Conservation (phyloP, 2,888 invertebrate genomes). For the Epicampocera succincta region DNA sequence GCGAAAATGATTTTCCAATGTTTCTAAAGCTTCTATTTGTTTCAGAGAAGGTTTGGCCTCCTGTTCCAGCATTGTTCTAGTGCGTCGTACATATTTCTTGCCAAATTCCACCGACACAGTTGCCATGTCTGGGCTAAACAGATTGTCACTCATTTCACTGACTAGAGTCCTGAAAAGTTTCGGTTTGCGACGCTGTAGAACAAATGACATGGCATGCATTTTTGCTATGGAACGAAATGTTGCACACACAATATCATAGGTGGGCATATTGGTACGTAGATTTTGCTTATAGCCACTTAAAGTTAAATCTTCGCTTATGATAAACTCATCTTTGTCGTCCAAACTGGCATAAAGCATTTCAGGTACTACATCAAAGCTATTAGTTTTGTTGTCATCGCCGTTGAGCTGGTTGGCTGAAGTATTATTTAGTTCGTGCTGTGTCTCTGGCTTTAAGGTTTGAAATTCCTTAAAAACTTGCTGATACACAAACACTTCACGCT, state of each 20-base stretch:
- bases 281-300: slow-evolving; percentile 71
- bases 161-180: slow-evolving; percentile 71
- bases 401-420: no score
- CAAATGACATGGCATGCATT: slow-evolving; percentile 82
- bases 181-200: slow-evolving; percentile 77
- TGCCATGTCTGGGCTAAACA: slow-evolving; percentile 74
- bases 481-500: slow-evolving; percentile 77
- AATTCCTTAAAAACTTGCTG: slow-evolving; percentile 73
- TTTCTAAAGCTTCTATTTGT: slow-evolving; percentile 70
- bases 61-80: slow-evolving; percentile 73
- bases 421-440: slow-evolving; percentile 16
- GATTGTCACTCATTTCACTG: slow-evolving; percentile 73
- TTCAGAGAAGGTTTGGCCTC: slow-evolving; percentile 59
- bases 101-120: slow-evolving; percentile 76
- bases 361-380: slow-evolving; percentile 71
- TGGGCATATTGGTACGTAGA: slow-evolving; percentile 78
- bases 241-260: slow-evolving; percentile 79
- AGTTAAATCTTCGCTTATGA: slow-evolving; percentile 76
- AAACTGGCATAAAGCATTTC: slow-evolving; percentile 72
- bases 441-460: slow-evolving; percentile 29
- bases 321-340: slow-evolving; percentile 73
- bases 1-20: slow-evolving; percentile 73
- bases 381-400: slow-evolving; percentile 6
- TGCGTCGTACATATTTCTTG: slow-evolving; percentile 73
- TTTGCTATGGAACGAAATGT: slow-evolving; percentile 82